These are phyloP conservation scores for Pitta sordida DNA, from an alignment of 2,113 vertebrate genomes.

Conservation along the genomic window DNA sequence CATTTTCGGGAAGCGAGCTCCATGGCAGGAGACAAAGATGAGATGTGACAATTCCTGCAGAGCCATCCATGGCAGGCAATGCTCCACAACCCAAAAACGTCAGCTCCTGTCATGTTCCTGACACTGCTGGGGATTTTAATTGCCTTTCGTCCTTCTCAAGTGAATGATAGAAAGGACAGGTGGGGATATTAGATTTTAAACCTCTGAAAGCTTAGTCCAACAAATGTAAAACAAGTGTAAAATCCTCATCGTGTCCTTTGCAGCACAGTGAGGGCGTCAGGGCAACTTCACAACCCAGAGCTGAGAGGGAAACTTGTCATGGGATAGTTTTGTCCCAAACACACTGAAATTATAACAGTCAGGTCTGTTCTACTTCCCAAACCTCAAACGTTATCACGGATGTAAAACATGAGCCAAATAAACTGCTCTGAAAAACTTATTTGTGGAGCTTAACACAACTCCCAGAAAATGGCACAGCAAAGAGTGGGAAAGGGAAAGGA, in stretches of 20 bases:
- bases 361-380: neutral
- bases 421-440: neutral
- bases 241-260: neutral
- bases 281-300: neutral
- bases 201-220: neutral
- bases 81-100: neutral
- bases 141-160: constrained; percentile 48
- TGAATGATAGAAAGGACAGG: constrained; percentile 12
- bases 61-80: neutral
- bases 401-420: neutral
- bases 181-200: constrained; percentile 20
- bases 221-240: neutral
- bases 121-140: constrained; percentile 26
- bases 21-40: constrained; percentile 16
- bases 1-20: neutral
- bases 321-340: neutral
- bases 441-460: neutral
- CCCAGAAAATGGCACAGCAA: neutral
- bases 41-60: constrained; percentile 42
- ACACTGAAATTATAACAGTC: rapidly evolving
- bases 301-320: neutral
- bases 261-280: neutral
- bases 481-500: neutral
- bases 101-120: constrained; percentile 29
- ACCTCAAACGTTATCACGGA: neutral